Base-by-base conservation (phyloP, 2,888 invertebrate genomes). In the Dynastes hyllus region DNA sequence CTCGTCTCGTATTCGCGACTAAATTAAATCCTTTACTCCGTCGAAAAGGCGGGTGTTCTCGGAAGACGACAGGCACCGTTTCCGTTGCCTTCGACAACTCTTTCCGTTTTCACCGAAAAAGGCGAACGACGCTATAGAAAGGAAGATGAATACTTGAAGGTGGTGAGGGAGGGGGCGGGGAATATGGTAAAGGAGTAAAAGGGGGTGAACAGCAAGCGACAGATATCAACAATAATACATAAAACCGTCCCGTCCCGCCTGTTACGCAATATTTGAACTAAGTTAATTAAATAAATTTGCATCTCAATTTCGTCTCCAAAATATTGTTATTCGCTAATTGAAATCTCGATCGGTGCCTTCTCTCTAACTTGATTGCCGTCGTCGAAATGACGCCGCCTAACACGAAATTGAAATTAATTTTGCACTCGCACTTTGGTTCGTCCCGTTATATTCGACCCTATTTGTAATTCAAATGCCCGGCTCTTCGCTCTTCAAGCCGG, bases 361-460 rank as follows among this genome's bases (percentile, higher is more conserved):
- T 13, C 63, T 32, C 13, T 29, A 3, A 11, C 63, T 29, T 27
- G 13, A 63, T 11, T 27, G n/a, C 63, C 76, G 45, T 50, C 76
- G 76, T 80, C 79, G 81, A 83, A 83, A 83, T 83, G 83, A 85
- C 83, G 84, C 81, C 80, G 45, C 45, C 81, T 82, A 82, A 85
- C 84, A 82, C 79, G 85, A 86, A 84, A 86, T 86, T 86, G 86
- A 87, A 87, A 87, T 87, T 87, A 87, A 87, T 87, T 87, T 87
- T 81, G 83, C 83, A 83, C 67, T 76, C 65, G 63, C 80, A 80
- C 82, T 79, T 80, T 61, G 66, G 78, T 80, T 82, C 80, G 77
- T 80, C 80, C 83, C 55, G 55, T 22, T 16, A 22, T 58, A 58
- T 16, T 58, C 84, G 83, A 82, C 84, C 86, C 85, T 83, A 87